phyloP scores from a whole-genome alignment of 30 jellyfish, hydroid and myxozoan species.

The Chironex yamaguchii region DNA sequence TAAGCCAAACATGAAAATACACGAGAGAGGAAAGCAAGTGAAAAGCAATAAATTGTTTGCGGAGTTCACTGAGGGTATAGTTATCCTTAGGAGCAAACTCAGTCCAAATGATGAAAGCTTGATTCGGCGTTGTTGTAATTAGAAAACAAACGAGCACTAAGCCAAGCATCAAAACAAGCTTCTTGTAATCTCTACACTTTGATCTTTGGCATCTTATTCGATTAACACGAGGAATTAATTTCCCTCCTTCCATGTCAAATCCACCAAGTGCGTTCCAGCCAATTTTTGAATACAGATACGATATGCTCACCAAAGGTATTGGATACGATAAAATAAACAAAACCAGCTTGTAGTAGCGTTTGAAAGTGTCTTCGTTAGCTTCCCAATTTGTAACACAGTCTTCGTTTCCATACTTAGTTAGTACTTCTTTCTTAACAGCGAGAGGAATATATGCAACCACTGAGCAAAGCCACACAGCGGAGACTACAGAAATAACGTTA shows the following conservation, averaged over 20 bases:
- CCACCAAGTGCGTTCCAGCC: conserved; percentile 32
- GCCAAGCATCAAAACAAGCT: conserved; percentile 30
- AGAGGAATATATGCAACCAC: conserved; percentile 37
- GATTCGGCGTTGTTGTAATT: conserved; percentile 73
- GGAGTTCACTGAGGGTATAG: not conserved
- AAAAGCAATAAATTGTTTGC: conserved; percentile 38
- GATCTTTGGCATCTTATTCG: not conserved
- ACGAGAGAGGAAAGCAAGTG: conserved; percentile 59
- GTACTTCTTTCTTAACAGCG: not conserved
- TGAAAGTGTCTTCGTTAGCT: not conserved
- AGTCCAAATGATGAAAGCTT: conserved; percentile 62
- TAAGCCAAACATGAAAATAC: conserved; percentile 53
- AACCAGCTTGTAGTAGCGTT: conserved; percentile 9
- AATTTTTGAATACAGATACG: conserved; percentile 16
- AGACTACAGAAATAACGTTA: not conserved
- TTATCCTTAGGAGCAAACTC: conserved; percentile 58
- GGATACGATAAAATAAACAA: conserved; percentile 55
- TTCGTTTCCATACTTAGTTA: conserved; percentile 5
- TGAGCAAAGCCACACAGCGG: conserved; percentile 35
- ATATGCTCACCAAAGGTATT: conserved; percentile 34
- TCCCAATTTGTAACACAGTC: conserved; percentile 3
- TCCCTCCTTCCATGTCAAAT: not conserved
- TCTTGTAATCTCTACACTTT: not conserved
- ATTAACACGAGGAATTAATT: not conserved
- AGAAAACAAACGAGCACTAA: conserved; percentile 45